Percentiles rank a stretch among this genome's conserved stretches.
phyloP scores from a whole-genome alignment of 1,140 invertebrate species.

The Aphelenchoides avenae region DNA sequence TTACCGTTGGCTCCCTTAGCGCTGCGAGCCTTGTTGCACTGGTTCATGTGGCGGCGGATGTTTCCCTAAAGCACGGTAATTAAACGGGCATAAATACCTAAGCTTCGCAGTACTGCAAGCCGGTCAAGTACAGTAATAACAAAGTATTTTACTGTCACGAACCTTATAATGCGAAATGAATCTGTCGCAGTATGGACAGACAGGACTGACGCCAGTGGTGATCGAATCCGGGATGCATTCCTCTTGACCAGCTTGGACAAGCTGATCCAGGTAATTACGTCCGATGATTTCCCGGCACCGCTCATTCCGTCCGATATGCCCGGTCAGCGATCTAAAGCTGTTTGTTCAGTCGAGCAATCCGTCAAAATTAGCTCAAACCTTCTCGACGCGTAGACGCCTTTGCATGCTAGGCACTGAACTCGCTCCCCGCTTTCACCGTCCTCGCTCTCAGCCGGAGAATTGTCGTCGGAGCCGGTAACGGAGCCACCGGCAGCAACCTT shows the following conservation, averaged over 20 bases:
- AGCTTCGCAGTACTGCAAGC: background rate
- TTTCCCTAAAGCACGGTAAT: slow-evolving; percentile 35
- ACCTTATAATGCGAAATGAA: slow-evolving; percentile 52
- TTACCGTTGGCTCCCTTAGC: too few species aligned
- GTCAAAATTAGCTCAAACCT: too few species aligned
- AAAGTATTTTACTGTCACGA: background rate
- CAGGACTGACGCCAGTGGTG: slow-evolving; percentile 26
- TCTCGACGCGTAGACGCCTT: slow-evolving; percentile 38
- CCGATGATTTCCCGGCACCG: slow-evolving; percentile 46
- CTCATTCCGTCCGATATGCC: slow-evolving; percentile 47
- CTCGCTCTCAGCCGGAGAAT: slow-evolving; percentile 13
- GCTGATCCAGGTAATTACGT: slow-evolving; percentile 41
- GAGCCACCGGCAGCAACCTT: too few species aligned
- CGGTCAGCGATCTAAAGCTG: slow-evolving; percentile 36
- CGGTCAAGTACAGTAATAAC: background rate
- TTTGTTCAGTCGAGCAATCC: too few species aligned
- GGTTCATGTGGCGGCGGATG: slow-evolving; percentile 46
- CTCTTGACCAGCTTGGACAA: slow-evolving; percentile 18
- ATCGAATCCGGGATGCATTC: slow-evolving; percentile 29
- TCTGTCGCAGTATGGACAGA: slow-evolving; percentile 48
- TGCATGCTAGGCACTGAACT: slow-evolving; percentile 44
- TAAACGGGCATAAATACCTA: background rate
- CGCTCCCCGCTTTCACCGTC: slow-evolving; percentile 22
- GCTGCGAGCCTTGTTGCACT: slow-evolving; percentile 30
- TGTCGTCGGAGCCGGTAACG: too few species aligned